Conservation (phyloP, 2,888 invertebrate species). For the Hetaerina titia region DNA sequence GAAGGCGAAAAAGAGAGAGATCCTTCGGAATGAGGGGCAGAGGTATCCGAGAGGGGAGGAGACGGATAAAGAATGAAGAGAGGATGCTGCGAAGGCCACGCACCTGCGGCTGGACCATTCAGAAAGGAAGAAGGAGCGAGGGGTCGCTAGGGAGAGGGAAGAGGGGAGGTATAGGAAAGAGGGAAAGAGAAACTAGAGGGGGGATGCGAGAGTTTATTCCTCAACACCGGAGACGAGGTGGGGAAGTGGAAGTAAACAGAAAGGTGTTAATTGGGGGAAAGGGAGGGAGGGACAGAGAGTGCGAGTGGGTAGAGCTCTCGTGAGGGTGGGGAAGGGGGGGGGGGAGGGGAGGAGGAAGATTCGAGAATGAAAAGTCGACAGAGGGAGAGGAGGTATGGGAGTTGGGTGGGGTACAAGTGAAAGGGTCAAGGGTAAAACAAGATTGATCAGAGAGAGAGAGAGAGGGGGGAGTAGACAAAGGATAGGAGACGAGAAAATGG, state of each 20-base stretch:
- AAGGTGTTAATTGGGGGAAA: not conserved
- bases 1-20: too few species aligned
- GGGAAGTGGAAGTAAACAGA: not conserved
- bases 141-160: not conserved
- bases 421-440: not conserved
- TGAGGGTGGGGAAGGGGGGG: not conserved
- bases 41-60: not conserved
- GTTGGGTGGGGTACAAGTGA: not conserved
- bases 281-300: not conserved
- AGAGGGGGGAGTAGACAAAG: not conserved
- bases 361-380: not conserved
- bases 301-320: not conserved
- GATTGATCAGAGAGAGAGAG: not conserved
- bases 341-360: not conserved
- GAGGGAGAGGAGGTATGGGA: not conserved
- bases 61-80: slow-evolving; percentile 17
- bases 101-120: slow-evolving; percentile 58
- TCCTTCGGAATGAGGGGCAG: not conserved
- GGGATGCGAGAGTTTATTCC: not conserved
- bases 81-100: slow-evolving; percentile 60
- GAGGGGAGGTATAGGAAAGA: not conserved
- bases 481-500: too few species aligned
- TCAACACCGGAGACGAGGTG: not conserved
- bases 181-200: not conserved
- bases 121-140: not conserved